Base-by-base conservation (phyloP, 2,888 invertebrate genomes). In the Chrysolina americana region DNA sequence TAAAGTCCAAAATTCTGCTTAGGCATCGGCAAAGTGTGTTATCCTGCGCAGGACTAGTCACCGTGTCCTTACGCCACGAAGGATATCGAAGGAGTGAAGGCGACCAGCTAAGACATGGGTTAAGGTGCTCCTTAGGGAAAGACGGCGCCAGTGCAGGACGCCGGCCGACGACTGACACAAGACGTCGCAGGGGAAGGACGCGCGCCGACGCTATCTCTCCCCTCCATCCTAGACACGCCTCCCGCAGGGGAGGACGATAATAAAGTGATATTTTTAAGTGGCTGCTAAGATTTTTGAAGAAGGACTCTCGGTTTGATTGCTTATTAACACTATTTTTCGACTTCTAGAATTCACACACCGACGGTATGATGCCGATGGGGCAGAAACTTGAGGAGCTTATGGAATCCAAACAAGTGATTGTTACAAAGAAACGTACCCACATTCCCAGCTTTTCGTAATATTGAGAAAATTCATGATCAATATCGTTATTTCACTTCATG, bases 121-220 rank as follows among this genome's bases (percentile, higher is more conserved):
- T 86, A 87, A 87, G 87, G 88, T 85, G 87, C 85, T 87, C 85
- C 85, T 86, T 85, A 81, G 83, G 82, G 82, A 85, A 87, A 87
- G 87, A 87, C 87, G 87, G 87, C 87, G 87, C 85, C 84, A 84
- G 80, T 83, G 85, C 85, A 86, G 86, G 87, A 86, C 87, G 87
- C 85, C 87, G 85, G 87, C 85, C 87, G 87, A 85, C 87, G 88
- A 88, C 88, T 88, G 88, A 86, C 86, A 86, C 86, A 88, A 87
- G 88, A 87, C 87, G 87, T 87, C 86, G 87, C 85, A 84, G 85
- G 85, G 85, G 85, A 79, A 80, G 83, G 84, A 81, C 82, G 85
- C 85, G 86, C 86, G 86, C 85, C 85, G 79, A 88, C 88, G 80
- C 85, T 81, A 81, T 79, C 83, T 80, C 80, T 79, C 81, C 78